A percentile compares a stretch with the other conserved stretches of the same genome.
Evolutionary conservation across 2,888 invertebrate genomes (phyloP).

Genomic region (Tipula unca): DNA sequence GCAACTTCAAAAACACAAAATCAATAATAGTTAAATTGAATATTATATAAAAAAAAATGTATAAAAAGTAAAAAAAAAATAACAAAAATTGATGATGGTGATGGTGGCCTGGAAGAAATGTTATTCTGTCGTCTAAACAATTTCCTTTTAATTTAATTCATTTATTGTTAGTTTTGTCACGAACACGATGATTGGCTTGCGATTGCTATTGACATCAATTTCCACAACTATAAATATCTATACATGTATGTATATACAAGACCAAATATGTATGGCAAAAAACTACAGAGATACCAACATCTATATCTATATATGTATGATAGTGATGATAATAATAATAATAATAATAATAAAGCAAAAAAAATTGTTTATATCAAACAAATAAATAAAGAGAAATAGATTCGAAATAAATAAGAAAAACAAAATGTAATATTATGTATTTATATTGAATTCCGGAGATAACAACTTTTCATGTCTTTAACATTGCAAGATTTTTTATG

Average conservation of each 20-base stretch:
- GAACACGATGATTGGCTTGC: neutral
- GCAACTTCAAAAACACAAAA: neutral
- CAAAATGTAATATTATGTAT: neutral
- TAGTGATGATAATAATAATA: neutral
- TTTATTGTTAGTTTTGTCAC: constrained; percentile 14
- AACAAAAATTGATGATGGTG: neutral
- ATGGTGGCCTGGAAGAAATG: neutral
- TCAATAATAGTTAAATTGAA: constrained; percentile 8
- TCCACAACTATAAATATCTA: neutral
- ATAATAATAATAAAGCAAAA: neutral
- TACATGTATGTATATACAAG: too few species aligned
- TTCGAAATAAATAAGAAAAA: neutral
- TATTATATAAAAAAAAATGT: neutral
- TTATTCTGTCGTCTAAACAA: neutral
- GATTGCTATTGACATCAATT: constrained; percentile 8
- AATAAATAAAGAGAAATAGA: neutral
- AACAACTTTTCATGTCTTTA: neutral
- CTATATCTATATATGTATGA: too few species aligned
- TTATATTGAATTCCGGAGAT: neutral
- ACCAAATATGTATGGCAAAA: neutral
- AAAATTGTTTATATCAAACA: neutral
- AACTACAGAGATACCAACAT: neutral
- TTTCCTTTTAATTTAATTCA: neutral
- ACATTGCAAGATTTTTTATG: neutral
- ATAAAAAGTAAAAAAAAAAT: neutral